A percentile compares a stretch with the other conserved stretches of the same genome.
Evolutionary conservation across 2,113 vertebrate species (phyloP).

Genomic region (Callospermophilus lateralis): DNA sequence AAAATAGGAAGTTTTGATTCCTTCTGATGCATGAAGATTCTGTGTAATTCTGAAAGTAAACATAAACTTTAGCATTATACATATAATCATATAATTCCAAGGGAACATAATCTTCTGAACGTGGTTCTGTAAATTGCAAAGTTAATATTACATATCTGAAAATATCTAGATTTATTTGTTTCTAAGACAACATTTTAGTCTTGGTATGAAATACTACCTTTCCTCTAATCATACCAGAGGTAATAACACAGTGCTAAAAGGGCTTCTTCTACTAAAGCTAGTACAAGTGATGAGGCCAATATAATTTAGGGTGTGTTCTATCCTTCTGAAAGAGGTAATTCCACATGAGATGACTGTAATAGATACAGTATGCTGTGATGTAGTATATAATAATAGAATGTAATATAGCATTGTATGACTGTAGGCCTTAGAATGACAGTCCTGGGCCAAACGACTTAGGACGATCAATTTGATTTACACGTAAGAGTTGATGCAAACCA

Average conservation of each 20-base stretch:
- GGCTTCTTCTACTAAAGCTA: conserved; percentile 75
- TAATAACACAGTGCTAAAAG: conserved; percentile 81
- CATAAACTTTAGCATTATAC: background rate
- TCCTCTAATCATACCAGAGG: conserved; percentile 73
- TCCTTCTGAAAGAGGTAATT: conserved; percentile 84
- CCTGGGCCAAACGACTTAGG: conserved; percentile 74
- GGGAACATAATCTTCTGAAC: background rate
- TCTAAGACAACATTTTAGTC: conserved; percentile 68
- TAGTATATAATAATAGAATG: conserved; percentile 81
- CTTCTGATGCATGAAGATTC: background rate
- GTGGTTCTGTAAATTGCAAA: conserved; percentile 57
- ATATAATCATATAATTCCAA: conserved; percentile 21
- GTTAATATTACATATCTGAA: conserved; percentile 71
- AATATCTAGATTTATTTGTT: conserved; percentile 71
- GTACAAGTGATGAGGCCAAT: conserved; percentile 78
- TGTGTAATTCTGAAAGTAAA: conserved; percentile 27
- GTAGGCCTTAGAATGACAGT: conserved; percentile 81
- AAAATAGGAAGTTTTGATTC: background rate
- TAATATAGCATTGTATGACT: conserved; percentile 78
- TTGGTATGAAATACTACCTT: conserved; percentile 78
- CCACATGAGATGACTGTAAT: conserved; percentile 81
- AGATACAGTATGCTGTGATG: conserved; percentile 81
- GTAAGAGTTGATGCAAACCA: conserved; percentile 81
- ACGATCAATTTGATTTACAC: conserved; percentile 84
- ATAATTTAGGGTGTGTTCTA: conserved; percentile 83